Evolutionary conservation across 2,888 invertebrate genomes (phyloP).

Genomic region (Epinotia nisella): DNA sequence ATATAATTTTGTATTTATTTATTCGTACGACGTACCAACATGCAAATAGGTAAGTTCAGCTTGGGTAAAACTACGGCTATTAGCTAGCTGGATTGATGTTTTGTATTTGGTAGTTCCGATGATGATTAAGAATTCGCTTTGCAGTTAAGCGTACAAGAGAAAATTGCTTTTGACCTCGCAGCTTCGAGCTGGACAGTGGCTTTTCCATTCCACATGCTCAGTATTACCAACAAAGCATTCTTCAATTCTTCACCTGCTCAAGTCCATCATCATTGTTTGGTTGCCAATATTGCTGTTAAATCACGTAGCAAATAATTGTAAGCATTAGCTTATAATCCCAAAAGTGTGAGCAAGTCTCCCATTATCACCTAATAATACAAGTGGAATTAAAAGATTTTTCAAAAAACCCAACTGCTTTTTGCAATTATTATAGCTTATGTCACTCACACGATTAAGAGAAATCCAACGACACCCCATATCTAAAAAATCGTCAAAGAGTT

Average conservation of each 20-base stretch:
- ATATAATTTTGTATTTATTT: too few species aligned
- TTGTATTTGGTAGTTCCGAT: neutral
- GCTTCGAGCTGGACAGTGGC: neutral
- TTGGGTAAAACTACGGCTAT: too few species aligned
- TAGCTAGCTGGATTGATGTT: neutral
- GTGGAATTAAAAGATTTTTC: too few species aligned
- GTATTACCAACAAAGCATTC: neutral
- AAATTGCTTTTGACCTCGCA: conserved; percentile 12
- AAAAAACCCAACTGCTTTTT: too few species aligned
- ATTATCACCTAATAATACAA: too few species aligned
- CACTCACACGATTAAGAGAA: too few species aligned
- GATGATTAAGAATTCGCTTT: conserved; percentile 11
- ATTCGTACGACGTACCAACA: too few species aligned
- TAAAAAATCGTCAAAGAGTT: too few species aligned
- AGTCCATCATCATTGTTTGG: neutral
- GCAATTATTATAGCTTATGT: too few species aligned
- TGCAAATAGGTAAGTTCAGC: too few species aligned
- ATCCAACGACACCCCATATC: too few species aligned
- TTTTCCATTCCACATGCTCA: conserved; percentile 4
- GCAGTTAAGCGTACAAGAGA: conserved; percentile 6
- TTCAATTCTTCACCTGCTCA: neutral
- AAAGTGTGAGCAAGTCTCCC: neutral
- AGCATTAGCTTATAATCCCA: neutral
- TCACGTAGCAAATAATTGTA: neutral
- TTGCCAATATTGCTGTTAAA: neutral